These are phyloP conservation scores for Philaethria dido DNA, from an alignment of 2,888 invertebrate species.

Conservation along the genomic window DNA sequence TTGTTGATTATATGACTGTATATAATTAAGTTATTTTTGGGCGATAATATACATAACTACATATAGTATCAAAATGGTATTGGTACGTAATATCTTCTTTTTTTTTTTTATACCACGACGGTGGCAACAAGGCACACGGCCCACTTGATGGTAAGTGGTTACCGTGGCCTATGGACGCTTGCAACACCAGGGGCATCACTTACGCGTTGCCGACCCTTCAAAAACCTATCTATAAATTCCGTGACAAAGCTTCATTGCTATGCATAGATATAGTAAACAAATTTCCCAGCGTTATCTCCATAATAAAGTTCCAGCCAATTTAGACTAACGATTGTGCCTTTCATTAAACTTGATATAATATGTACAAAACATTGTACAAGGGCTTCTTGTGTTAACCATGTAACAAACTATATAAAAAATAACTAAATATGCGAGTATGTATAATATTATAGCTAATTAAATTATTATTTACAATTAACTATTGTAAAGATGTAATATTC, in stretches of 20 bases:
- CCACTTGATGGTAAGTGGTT: too few relatives aligned
- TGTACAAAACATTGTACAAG: not conserved
- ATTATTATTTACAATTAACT: not conserved
- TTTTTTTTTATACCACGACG: too few relatives aligned
- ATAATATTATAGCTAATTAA: not conserved
- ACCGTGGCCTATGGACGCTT: too few relatives aligned
- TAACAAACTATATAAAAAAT: too few relatives aligned
- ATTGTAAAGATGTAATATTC: too few relatives aligned
- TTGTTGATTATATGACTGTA: too few relatives aligned
- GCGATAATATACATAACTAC: not conserved
- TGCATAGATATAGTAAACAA: conserved; percentile 2
- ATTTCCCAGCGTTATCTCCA: not conserved
- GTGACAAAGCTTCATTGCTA: conserved; percentile 2
- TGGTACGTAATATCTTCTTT: not conserved
- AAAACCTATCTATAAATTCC: too few relatives aligned
- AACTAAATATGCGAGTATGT: not conserved
- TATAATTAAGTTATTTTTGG: too few relatives aligned
- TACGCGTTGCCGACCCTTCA: too few relatives aligned
- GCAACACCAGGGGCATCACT: too few relatives aligned
- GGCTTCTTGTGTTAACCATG: not conserved
- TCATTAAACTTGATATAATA: conserved; percentile 13
- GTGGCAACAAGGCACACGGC: too few relatives aligned
- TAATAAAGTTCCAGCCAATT: conserved; percentile 18
- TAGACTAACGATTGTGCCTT: conserved; percentile 17
- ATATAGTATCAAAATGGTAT: not conserved